phyloP scores from a whole-genome alignment of 2,888 invertebrate genomes.

The Tubulanus polymorphus region DNA sequence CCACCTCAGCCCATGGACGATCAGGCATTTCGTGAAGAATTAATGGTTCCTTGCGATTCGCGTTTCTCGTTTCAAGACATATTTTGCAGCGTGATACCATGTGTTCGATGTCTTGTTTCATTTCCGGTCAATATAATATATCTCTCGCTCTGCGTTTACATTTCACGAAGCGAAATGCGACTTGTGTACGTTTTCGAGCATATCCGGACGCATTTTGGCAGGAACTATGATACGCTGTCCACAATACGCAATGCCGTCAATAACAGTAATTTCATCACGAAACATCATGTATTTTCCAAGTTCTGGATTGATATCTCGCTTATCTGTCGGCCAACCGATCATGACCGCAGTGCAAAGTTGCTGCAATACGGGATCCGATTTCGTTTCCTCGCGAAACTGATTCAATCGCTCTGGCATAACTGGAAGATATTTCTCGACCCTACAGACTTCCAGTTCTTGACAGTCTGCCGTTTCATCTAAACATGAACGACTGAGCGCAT shows the following conservation, averaged over 20 bases:
- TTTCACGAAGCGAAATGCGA: not conserved
- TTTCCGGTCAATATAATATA: not conserved
- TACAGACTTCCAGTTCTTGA: too few relatives aligned
- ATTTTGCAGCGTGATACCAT: not conserved
- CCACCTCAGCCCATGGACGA: slow-evolving; percentile 20
- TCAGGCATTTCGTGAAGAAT: slow-evolving; percentile 8
- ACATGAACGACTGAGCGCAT: too few relatives aligned
- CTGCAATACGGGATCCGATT: not conserved
- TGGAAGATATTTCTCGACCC: slow-evolving; percentile 4
- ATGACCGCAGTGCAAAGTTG: too few relatives aligned
- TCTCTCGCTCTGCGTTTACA: not conserved
- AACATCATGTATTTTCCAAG: not conserved
- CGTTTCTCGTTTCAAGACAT: not conserved
- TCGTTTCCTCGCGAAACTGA: not conserved
- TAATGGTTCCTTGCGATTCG: slow-evolving; percentile 12
- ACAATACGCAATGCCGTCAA: not conserved
- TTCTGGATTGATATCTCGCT: not conserved
- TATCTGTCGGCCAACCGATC: too few relatives aligned
- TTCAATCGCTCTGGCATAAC: not conserved
- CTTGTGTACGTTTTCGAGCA: not conserved
- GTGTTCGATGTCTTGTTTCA: not conserved
- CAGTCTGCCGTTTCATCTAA: too few relatives aligned
- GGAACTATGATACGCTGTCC: not conserved
- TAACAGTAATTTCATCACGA: not conserved
- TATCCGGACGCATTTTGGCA: not conserved